These are phyloP conservation scores for Calonectris borealis DNA, from an alignment of 2,113 vertebrate genomes.

Conservation along the genomic window DNA sequence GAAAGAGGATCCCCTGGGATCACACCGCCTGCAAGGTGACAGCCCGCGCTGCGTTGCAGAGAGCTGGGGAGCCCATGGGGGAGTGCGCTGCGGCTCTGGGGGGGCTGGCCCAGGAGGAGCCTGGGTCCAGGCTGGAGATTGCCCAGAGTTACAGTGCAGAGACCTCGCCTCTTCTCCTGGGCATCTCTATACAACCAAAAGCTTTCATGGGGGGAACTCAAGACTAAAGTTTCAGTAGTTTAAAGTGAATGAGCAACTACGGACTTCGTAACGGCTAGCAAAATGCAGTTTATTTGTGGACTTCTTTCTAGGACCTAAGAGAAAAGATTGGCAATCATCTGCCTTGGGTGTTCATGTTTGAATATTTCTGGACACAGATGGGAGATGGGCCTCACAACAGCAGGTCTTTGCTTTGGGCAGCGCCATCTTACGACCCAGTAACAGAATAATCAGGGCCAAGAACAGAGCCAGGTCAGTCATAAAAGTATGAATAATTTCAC, in stretches of 20 bases:
- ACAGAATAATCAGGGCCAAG: neutral
- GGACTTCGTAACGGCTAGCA: neutral
- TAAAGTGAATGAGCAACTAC: neutral
- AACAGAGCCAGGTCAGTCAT: neutral
- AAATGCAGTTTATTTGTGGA: neutral
- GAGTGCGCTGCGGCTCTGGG: accelerated
- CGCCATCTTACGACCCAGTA: neutral
- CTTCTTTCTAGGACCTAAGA: neutral
- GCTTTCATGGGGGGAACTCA: neutral
- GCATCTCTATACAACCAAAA: neutral
- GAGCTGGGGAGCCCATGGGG: neutral
- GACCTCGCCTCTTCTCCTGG: neutral
- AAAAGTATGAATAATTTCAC: neutral
- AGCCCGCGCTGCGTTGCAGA: neutral
- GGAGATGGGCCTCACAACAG: neutral
- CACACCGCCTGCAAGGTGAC: neutral
- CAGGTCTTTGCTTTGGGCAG: neutral
- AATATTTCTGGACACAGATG: neutral
- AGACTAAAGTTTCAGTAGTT: neutral
- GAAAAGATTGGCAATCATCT: neutral
- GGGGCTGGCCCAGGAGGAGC: too few relatives aligned
- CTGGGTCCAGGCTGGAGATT: neutral
- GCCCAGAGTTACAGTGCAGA: neutral
- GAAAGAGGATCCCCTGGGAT: neutral
- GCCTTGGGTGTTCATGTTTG: neutral